Conservation (phyloP, 2,113 vertebrate species). For the Microcebus jonahi region DNA sequence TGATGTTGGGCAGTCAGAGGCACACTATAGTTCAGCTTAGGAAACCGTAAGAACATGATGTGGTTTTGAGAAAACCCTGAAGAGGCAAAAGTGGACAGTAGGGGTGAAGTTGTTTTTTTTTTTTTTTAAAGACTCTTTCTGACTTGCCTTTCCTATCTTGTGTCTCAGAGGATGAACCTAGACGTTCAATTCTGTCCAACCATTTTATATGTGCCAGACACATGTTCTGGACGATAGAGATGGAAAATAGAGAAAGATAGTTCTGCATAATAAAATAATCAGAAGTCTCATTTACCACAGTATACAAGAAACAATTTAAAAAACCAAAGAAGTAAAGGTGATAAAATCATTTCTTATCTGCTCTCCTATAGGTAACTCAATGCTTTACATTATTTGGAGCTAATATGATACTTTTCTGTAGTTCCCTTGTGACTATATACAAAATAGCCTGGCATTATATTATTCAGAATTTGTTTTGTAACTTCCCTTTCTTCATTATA, state of each 20-base stretch:
- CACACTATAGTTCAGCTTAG: not conserved
- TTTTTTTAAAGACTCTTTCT: not conserved
- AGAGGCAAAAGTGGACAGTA: not conserved
- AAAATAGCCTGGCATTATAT: not conserved
- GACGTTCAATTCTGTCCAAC: not conserved
- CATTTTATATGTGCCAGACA: not conserved
- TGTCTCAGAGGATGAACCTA: not conserved
- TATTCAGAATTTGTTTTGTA: conserved; percentile 8
- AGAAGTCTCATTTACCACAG: not conserved
- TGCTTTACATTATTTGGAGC: not conserved
- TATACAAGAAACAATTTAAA: not conserved
- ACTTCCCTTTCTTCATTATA: conserved; percentile 34
- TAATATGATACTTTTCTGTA: not conserved
- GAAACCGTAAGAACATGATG: not conserved
- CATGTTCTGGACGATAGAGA: not conserved
- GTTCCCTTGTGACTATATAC: not conserved
- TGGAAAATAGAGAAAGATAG: not conserved
- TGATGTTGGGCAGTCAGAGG: not conserved
- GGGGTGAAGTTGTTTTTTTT: no score
- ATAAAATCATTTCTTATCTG: not conserved
- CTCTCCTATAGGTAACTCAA: not conserved
- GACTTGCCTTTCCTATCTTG: not conserved
- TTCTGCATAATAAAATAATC: not conserved
- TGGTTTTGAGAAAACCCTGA: not conserved
- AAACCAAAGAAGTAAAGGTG: not conserved